Base-by-base conservation (phyloP, 2,797 vertebrate species). In the Urophycis tenuis region DNA sequence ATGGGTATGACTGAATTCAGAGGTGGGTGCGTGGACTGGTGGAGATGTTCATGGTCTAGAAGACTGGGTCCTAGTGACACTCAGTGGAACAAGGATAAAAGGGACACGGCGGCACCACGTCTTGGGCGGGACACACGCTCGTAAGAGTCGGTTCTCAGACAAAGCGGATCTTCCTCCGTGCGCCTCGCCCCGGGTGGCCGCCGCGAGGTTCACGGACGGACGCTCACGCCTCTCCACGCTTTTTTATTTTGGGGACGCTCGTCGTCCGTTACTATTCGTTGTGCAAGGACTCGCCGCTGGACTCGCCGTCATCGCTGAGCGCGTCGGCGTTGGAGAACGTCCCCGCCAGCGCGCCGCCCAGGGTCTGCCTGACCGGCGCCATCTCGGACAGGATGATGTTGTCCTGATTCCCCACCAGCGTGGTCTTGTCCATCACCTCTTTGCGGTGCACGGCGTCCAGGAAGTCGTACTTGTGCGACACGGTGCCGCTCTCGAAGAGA, bases 371-470 rank as follows among this genome's bases (percentile, higher is more conserved):
- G 86, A 98, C 96, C 0, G 96, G 95, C 4, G 94, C 94, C 77
- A 99, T 93, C 90, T 98, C 97, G 0, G 97, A 95, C 80, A 99
- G 89, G 77, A 93, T 94, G 84, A 99, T 99, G 87, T 96, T 97
- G 84, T 98, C 96, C 39, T 93, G 87, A 80, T 90, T 95, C 90
- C 92, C 93, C 83, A 99, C 96, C 77, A 99, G 93, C 7, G 95
- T 95, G 1, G 96, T 92, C 91, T 98, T 99, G 91, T 99, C 97
- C 96, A 99, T 98, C 77, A 96, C 96, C 89, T 99, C 96, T 81
- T 94, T 94, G 85, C 96, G 98, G 86, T 98, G 95, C 74, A 99
- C 96, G 3, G 95, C 95, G 80, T 99, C 95, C 76, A 99, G 89
- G 78, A 98, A 93, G 92, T 99, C 97, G 74, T 97, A 92, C 87